These are phyloP conservation scores for Daphoenositta chrysoptera DNA, from an alignment of 2,113 vertebrate species.

Conservation along the genomic window DNA sequence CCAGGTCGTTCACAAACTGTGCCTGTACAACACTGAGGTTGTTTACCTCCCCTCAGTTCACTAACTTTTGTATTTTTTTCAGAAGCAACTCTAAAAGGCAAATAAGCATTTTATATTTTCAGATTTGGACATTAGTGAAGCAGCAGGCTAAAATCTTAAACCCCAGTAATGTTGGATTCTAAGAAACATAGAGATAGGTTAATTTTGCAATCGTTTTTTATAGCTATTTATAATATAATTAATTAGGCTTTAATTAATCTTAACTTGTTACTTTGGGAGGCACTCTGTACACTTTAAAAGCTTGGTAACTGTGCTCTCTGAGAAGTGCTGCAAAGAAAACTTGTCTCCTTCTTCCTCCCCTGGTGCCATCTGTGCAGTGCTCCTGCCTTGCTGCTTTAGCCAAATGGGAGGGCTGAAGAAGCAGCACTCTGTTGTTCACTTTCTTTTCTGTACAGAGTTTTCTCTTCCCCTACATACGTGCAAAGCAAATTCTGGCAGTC, in stretches of 20 bases:
- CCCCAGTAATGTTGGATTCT: neutral
- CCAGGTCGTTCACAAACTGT: neutral
- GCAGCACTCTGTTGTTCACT: neutral
- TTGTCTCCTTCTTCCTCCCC: neutral
- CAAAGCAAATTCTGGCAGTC: neutral
- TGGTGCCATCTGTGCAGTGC: neutral
- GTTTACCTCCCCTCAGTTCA: neutral
- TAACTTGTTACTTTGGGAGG: neutral
- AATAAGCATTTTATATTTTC: neutral
- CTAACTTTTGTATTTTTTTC: neutral
- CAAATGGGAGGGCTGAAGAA: rapidly evolving
- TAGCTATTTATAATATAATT: neutral
- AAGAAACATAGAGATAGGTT: neutral
- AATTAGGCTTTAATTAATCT: neutral
- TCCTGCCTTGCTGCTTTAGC: neutral
- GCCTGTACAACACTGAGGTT: neutral
- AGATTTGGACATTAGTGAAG: neutral
- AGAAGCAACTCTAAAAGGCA: neutral
- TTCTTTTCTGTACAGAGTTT: neutral
- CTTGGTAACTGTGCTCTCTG: neutral
- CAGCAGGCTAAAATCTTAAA: neutral
- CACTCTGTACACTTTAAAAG: neutral
- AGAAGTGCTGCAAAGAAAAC: neutral
- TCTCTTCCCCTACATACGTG: neutral
- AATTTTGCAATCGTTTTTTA: neutral